These are phyloP conservation scores for Nomada lathburiana DNA, from an alignment of 2,888 invertebrate genomes.

Conservation along the genomic window DNA sequence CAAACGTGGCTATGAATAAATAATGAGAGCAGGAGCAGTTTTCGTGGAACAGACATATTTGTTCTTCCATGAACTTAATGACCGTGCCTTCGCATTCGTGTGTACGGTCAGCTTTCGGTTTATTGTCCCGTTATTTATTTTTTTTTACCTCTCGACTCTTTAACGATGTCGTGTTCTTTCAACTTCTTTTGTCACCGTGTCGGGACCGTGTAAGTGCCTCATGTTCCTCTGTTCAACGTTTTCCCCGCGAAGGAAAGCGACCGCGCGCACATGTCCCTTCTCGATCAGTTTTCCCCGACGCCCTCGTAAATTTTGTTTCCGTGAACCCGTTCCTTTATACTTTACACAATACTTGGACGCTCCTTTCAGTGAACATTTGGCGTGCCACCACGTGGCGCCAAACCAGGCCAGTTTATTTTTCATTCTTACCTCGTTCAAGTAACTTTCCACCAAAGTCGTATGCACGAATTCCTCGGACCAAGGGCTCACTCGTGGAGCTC, in stretches of 20 bases:
- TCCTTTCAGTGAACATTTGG: slow-evolving; percentile 1
- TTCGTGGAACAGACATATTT: slow-evolving; percentile 31
- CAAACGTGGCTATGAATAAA: slow-evolving; percentile 15
- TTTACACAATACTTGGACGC: neutral
- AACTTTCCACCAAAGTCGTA: neutral
- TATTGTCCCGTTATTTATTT: slow-evolving; percentile 28
- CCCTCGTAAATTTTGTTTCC: slow-evolving; percentile 49
- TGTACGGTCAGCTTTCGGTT: slow-evolving; percentile 8
- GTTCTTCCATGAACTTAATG: slow-evolving; percentile 30
- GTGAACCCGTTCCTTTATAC: slow-evolving; percentile 43
- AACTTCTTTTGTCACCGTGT: slow-evolving; percentile 28
- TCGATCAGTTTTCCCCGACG: slow-evolving; percentile 14
- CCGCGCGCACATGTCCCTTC: slow-evolving; percentile 39
- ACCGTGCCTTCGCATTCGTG: slow-evolving; percentile 1
- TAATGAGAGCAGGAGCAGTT: neutral
- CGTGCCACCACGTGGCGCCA: slow-evolving; percentile 59
- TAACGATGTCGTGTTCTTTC: slow-evolving; percentile 2
- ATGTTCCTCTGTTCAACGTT: no score
- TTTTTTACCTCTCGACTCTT: neutral
- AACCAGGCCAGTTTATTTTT: slow-evolving; percentile 50
- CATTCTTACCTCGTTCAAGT: slow-evolving; percentile 7
- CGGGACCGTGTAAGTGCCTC: neutral
- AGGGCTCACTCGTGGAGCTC: neutral
- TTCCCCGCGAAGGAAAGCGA: slow-evolving; percentile 19
- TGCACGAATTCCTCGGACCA: neutral